Evolutionary conservation across 2,113 vertebrate genomes (phyloP).

Genomic region (Polypterus senegalus): DNA sequence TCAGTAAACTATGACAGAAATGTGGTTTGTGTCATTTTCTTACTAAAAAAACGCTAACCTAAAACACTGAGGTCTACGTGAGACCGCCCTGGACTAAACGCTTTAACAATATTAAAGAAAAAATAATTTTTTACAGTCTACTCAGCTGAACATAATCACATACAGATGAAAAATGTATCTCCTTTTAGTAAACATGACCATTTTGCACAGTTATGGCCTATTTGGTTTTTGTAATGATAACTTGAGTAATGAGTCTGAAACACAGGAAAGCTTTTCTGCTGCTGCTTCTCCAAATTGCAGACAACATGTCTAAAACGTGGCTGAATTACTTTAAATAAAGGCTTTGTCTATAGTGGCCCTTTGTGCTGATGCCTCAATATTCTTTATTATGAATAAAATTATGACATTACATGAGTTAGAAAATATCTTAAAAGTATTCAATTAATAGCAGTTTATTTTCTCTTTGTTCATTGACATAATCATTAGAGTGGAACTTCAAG

Average conservation of each 20-base stretch:
- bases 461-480: too few species aligned
- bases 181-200: slow-evolving; percentile 7
- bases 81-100: background rate
- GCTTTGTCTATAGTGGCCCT: background rate
- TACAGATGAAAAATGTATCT: slow-evolving; percentile 14
- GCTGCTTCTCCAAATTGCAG: slow-evolving; percentile 1
- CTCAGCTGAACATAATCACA: slow-evolving; percentile 5
- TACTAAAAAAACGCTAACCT: background rate
- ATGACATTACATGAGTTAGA: too few species aligned
- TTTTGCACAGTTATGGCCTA: background rate
- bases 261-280: background rate
- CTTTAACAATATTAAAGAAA: background rate
- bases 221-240: background rate
- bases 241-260: slow-evolving; percentile 9
- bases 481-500: too few species aligned
- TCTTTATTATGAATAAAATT: too few species aligned
- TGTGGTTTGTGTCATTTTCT: background rate
- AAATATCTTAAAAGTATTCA: too few species aligned
- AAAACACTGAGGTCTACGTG: background rate
- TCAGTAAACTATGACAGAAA: background rate
- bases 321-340: background rate
- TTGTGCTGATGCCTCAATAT: background rate
- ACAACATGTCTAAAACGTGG: background rate
- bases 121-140: too few species aligned
- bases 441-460: too few species aligned